A percentile compares a stretch with the other conserved stretches of the same genome.
phyloP scores from a whole-genome alignment of 2,113 vertebrate species.

The Agapornis roseicollis region DNA sequence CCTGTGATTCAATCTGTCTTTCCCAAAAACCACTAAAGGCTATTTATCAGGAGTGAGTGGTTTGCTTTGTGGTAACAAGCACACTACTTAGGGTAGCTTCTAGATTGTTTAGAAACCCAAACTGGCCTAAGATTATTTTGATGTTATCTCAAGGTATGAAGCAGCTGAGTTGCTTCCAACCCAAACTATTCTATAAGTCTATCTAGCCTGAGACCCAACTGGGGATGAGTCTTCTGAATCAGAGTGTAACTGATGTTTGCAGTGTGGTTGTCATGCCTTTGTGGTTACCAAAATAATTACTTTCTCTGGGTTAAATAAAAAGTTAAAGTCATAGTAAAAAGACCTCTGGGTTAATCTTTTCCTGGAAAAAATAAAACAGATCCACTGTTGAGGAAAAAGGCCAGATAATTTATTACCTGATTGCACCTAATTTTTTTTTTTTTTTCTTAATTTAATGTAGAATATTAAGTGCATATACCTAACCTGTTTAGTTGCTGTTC shows the following conservation, averaged over 20 bases:
- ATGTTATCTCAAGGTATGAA: background rate
- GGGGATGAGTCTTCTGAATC: background rate
- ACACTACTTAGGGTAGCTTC: background rate
- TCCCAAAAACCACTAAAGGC: background rate
- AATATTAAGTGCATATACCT: background rate
- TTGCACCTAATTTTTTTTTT: background rate
- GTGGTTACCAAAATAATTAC: background rate
- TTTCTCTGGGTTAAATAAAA: background rate
- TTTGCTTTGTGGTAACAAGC: background rate
- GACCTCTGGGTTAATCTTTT: background rate
- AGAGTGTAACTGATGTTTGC: background rate
- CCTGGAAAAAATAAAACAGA: background rate
- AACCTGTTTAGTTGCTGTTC: background rate
- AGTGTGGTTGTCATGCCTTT: background rate
- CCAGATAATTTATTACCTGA: background rate
- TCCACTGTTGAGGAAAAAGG: background rate
- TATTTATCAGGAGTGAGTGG: background rate
- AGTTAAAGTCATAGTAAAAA: background rate
- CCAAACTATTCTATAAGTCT: background rate
- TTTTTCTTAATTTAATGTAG: background rate
- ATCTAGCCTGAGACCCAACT: background rate
- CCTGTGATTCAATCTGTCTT: background rate
- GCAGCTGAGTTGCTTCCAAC: background rate
- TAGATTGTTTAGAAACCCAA: background rate
- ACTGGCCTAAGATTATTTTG: background rate